phyloP scores from a whole-genome alignment of 37 sponge, comb jelly and placozoan genomes.

The Hormiphora californensis region DNA sequence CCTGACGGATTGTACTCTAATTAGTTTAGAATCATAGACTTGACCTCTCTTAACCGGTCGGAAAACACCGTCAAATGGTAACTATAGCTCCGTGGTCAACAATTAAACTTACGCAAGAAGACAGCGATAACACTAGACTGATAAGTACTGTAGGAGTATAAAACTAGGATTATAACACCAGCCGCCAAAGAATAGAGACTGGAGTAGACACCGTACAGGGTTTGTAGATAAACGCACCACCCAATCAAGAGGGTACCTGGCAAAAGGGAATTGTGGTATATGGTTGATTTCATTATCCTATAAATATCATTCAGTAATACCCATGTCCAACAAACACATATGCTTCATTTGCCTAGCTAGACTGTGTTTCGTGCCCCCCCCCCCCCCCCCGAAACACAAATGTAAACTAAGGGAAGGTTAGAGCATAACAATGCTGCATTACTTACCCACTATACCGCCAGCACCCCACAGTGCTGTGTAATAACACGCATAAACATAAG shows the following conservation, averaged over 20 bases:
- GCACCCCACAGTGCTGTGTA: slow-evolving; percentile 12
- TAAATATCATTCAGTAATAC: too few relatives aligned
- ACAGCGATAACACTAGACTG: too few relatives aligned
- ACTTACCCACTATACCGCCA: not conserved
- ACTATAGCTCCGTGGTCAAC: too few relatives aligned
- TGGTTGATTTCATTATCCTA: too few relatives aligned
- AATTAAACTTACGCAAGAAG: too few relatives aligned
- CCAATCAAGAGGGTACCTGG: not conserved
- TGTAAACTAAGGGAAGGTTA: not conserved
- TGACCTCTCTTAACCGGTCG: too few relatives aligned
- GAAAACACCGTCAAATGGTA: too few relatives aligned
- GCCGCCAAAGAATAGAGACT: not conserved
- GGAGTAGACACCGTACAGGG: slow-evolving; percentile 1
- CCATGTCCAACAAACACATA: too few relatives aligned
- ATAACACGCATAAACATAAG: not conserved
- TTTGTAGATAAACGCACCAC: not conserved
- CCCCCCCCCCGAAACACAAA: not conserved
- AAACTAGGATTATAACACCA: not conserved
- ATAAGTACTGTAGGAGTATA: slow-evolving; percentile 20
- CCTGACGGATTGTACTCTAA: too few relatives aligned
- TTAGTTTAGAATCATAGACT: too few relatives aligned
- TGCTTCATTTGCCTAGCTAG: too few relatives aligned
- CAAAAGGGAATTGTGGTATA: too few relatives aligned
- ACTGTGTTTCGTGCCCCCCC: not conserved
- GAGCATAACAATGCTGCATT: not conserved